Base-by-base conservation (phyloP, 2,797 vertebrate genomes). In the Protosalanx chinensis region DNA sequence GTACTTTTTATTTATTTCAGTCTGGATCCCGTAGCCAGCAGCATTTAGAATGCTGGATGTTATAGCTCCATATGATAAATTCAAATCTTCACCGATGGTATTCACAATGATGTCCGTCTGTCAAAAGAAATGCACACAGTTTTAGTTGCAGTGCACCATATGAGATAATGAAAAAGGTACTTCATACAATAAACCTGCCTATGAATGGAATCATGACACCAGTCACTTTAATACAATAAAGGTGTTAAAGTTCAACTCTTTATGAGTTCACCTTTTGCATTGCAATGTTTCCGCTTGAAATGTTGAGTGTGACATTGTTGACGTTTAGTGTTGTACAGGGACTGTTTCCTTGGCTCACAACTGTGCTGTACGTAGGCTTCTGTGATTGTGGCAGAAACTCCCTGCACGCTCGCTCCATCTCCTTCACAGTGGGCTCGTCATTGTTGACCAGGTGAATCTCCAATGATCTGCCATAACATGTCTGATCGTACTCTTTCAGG, bases 61-160 rank as follows among this genome's bases (percentile, higher is more conserved):
- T 70, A 92, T 68, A 0, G 0, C 0, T 2, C 87, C 87, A 0
- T 0, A 0, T 0, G 0, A 4, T 58, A 90, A 41, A 10, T 79
- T 0, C 0, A 2, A 4, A 0, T 0, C 0, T 0, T 0, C 0
- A 15, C 8, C 6, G 35, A 85, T 0, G 0, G 88, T 90, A 81
- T 92, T 95, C 59, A 98, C 93, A 70, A 97, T 86, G 67, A 92
- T 86, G 29, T 90, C 81, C 0, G 90, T 88, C 96, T 98, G 83
- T 46, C 49, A 56, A 12, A 56, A 67, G 37, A 0, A 51, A 15
- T 4, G 10, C 6, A 23, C 7, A 69, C 35, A 37, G 7, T 30
- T 27, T 10, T 8, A 13, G 27, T 29, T 61, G 27, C 12, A 30
- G 29, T 33, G n/a, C 6, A 59, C 13, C 23, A 60, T 64, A 35